Base-by-base conservation (phyloP, 2,113 vertebrate genomes). In the Seriola dumerili region DNA sequence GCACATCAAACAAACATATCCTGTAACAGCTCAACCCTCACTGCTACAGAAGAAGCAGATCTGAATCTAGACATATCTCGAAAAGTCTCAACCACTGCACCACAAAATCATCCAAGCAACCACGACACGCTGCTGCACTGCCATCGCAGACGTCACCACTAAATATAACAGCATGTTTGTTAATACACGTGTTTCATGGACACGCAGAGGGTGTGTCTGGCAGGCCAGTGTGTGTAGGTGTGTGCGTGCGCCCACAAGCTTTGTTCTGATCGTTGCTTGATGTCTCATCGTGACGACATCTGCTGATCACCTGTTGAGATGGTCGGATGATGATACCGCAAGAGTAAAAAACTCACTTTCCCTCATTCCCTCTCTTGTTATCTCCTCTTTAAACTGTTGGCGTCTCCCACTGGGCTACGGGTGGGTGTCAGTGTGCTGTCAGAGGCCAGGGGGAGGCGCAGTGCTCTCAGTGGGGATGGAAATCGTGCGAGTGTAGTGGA, bases 361-460 rank as follows among this genome's bases (percentile, higher is more conserved):
- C 72, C 70, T 62, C 32, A 17, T 78, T 50, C 38, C 12, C 48
- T 64, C 59, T 67, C 55, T 79, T 72, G 29, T 38, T 75, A 73
- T 71, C 50, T 72, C 58, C 63, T 63, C 67, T 83, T 81, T 87
- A 71, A 70, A 65, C 76, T 84, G 66, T 84, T 68, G 79, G 57
- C 0, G 5, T 44, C 64, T 76, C 76, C 84, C 74, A 71, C 65
- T 11, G 72, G 63, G 86, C 74, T 38, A 77, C 17, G 52, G 70
- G 65, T 68, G 73, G 75, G 75, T 88, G 84, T 92, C 90, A 85
- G 57, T 32, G 72, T 4, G 16, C 76, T 88, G 88, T 85, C 85
- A 90, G 69, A 83, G 73, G 68, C 77, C 83, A 76, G 14, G 52
- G 52, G 66, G 72, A 75, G 67, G 67, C 68, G 57, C 74, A 1